Evolutionary conservation across 2,113 vertebrate species (phyloP).

Genomic region (human): GRCh38 chr14:88034001-88034500

Average conservation of each 20-base stretch:
- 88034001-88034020: background rate
- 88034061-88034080: background rate
- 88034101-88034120: background rate
- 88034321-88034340: background rate
- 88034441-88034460: background rate
- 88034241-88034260: background rate
- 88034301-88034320: background rate
- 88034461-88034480: background rate
- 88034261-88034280: background rate
- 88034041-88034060: background rate
- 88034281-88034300: background rate
- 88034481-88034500: background rate
- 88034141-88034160: background rate
- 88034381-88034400: background rate
- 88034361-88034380: background rate
- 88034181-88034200: background rate
- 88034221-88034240: background rate
- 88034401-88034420: background rate
- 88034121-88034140: background rate
- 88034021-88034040: background rate
- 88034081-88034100: background rate
- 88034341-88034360: background rate
- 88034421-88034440: background rate
- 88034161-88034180: background rate
- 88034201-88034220: background rate